Evolutionary conservation across 2,797 vertebrate species (phyloP).

Genomic region (Acipenser ruthenus): DNA sequence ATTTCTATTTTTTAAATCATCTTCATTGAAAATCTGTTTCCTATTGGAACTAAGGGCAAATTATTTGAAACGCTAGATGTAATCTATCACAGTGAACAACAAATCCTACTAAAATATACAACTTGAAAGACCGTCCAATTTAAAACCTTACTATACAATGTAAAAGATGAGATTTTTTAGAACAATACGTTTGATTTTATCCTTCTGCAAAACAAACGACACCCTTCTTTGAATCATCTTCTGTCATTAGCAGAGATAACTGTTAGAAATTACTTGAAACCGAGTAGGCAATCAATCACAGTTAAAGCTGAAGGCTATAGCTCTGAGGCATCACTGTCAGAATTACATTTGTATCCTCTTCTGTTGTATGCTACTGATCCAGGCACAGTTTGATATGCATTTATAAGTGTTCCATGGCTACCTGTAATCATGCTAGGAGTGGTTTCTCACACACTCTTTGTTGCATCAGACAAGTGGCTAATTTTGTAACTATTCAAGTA

Average conservation of each 20-base stretch:
- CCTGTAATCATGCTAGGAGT: constrained; percentile 2
- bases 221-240: constrained; percentile 3
- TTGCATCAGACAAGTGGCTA: too few relatives aligned
- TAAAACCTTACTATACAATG: too few relatives aligned
- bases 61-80: too few relatives aligned
- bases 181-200: too few relatives aligned
- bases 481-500: too few relatives aligned
- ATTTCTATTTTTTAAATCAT: too few relatives aligned
- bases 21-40: too few relatives aligned
- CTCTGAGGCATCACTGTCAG: constrained; percentile 6
- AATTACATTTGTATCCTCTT: not conserved
- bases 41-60: too few relatives aligned
- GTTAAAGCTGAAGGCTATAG: constrained; percentile 10
- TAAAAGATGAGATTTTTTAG: too few relatives aligned
- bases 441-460: not conserved
- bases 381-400: not conserved
- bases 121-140: too few relatives aligned
- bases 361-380: not conserved
- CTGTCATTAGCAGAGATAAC: constrained; percentile 21
- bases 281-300: constrained; percentile 15
- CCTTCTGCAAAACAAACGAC: not conserved
- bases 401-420: not conserved
- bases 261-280: constrained; percentile 10
- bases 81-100: too few relatives aligned
- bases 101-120: too few relatives aligned